Base-by-base conservation (phyloP, 2,888 invertebrate species). In the Halictus ligatus region DNA sequence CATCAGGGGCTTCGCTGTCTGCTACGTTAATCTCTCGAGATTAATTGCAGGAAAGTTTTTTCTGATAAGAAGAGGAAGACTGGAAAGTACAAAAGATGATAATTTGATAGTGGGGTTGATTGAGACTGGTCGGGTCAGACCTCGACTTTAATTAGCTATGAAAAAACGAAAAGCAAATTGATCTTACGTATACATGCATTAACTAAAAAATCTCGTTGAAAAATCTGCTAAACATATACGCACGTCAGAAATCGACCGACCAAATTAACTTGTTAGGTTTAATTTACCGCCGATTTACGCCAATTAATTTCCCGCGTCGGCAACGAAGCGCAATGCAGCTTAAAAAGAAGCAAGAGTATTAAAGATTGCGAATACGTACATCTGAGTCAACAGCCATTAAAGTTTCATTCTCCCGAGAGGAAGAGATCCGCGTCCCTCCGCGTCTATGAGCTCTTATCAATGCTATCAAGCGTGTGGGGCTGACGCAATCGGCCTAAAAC, bases 11-110 rank as follows among this genome's bases (percentile, higher is more conserved):
- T 69, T 40, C 67, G 35, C 29, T 69, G 35, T 18, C 35, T 21
- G 21, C 35, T 69, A 4, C 8, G 18, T 69, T 69, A 10, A 69
- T 40, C 67, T 69, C 8, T 10, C 21, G 21, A 69, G 35, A 69
- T 69, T 69, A 69, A 69, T 40, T 69, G 67, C 29, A 64, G 64
- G 29, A 29, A 64, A 64, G 15, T 64, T 29, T 64, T 7, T 54
- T 21, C 64, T 64, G 64, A 64, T 25, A 64, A 64, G 64, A 13
- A 15, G 6, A 29, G 64, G 25, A 29, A 29, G 64, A 29, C 25
- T 15, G 13, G 29, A 64, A 25, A 64, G 29, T 13, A 64, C 29
- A 29, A 64, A 15, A 29, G 64, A 25, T 7, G 29, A 29, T 15
- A 2, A 29, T 29, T 29, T 7, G 64, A 29, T 64, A 21, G 54